Evolutionary conservation across 92 coral and sea anemone genomes (phyloP), one percentile per base, ranked within the genome.

Genomic region (Scolanthus callimorphus): DNA sequence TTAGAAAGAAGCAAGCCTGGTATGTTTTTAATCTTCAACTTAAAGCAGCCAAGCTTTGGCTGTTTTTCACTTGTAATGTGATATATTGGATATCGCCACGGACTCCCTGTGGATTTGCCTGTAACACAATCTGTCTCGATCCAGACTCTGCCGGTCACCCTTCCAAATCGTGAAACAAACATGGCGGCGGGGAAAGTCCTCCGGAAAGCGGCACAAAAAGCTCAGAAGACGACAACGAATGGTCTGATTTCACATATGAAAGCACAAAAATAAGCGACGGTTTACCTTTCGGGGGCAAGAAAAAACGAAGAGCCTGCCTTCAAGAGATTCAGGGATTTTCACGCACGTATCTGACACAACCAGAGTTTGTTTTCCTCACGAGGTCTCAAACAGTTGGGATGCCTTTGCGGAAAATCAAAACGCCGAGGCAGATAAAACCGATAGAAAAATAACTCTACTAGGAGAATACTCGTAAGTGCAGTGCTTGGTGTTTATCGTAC

Each of bases 161-260:
- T n/a, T n/a, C n/a, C n/a, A n/a, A n/a, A n/a, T n/a, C 41, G 41
- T 15, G 41, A 15, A 34, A 6, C 41, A 75, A 81, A 67, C 76
- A 81, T 81, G 87, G 87, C 87, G 59, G 87, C 73, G 73, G 81
- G 17, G 78, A 81, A 59, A 55, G 75, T 48, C 41, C 47, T 52
- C 63, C 57, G 15, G 63, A 43, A 57, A 68, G 57, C 65, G 62
- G 65, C 15, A 51, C 68, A 67, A 44, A 65, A 61, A 38, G 50
- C 51, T 37, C 73, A 67, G 63, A 22, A 57, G 81, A 68, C 19
- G 65, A 73, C 55, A 71, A 55, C 63, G 87, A 81, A 60, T 81
- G 87, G 87, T 73, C 87, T 17, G 87, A 81, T 74, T 81, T 81
- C 30, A 25, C 75, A 25, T 68, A 63, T 11, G 65, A 68, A 19